Percentiles rank a stretch among this genome's conserved stretches.
Evolutionary conservation across 2,888 invertebrate species (phyloP).

Genomic region (Romanomermis culicivorax): DNA sequence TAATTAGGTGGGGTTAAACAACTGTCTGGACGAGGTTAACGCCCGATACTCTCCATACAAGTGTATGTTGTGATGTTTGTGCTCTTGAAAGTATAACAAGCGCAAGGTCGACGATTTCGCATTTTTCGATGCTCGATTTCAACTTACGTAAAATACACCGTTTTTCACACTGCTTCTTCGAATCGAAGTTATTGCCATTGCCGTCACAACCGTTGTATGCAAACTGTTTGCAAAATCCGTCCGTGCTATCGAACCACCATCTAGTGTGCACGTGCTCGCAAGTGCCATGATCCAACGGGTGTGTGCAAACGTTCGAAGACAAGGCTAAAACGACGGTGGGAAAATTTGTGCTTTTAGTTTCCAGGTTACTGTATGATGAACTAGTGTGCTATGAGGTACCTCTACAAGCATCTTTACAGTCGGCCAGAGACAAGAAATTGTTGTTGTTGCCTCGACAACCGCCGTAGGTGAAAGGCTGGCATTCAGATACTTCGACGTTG

Average conservation of each 20-base stretch:
- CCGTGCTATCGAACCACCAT: constrained; percentile 27
- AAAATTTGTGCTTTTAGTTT: no score
- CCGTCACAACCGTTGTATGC: constrained; percentile 32
- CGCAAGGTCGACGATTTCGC: no score
- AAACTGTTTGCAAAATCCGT: constrained; percentile 28
- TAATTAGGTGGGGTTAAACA: no score
- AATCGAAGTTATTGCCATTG: constrained; percentile 32
- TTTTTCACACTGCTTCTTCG: constrained; percentile 23
- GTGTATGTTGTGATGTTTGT: no score
- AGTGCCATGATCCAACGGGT: constrained; percentile 6
- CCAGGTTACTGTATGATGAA: no score
- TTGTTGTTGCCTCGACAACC: constrained; percentile 24
- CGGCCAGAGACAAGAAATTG: constrained; percentile 19
- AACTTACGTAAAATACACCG: no score
- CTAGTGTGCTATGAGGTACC: no score
- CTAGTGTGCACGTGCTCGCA: not conserved
- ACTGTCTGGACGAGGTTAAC: no score
- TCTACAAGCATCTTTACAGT: constrained; percentile 19
- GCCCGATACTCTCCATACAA: no score
- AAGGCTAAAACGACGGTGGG: no score
- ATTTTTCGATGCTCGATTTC: no score
- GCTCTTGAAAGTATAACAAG: no score
- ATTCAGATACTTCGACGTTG: constrained; percentile 5
- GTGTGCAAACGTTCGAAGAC: constrained; percentile 5
- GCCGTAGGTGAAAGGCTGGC: constrained; percentile 24